Percentiles rank a stretch among this genome's conserved stretches.
These are phyloP conservation scores for Rhinolophus sinicus DNA, from an alignment of 2,113 vertebrate genomes.

Conservation along the genomic window DNA sequence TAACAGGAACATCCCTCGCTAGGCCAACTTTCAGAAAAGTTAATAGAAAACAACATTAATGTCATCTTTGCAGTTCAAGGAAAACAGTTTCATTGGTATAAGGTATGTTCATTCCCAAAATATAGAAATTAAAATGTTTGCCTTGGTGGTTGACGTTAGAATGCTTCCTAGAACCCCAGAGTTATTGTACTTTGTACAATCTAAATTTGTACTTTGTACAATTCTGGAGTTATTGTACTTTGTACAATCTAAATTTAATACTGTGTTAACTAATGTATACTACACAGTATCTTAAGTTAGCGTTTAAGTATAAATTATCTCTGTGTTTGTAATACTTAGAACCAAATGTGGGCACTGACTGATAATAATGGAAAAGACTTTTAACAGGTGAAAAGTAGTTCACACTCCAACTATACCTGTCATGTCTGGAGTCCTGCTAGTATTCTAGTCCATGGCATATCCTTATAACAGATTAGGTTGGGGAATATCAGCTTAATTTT, in stretches of 20 bases:
- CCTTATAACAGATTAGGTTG: background rate
- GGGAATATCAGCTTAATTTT: background rate
- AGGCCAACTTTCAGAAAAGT: slow-evolving; percentile 94
- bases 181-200: background rate
- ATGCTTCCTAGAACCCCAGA: background rate
- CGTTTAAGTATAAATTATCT: background rate
- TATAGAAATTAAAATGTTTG: slow-evolving; percentile 26
- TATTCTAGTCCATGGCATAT: background rate
- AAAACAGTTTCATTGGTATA: slow-evolving; percentile 96
- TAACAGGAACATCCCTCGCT: slow-evolving; percentile 95
- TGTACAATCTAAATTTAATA: background rate
- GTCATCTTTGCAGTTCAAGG: slow-evolving; percentile 97
- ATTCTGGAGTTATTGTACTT: background rate
- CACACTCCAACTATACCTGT: background rate
- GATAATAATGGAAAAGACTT: background rate
- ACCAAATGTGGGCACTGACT: background rate
- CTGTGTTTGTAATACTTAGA: background rate
- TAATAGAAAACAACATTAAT: slow-evolving; percentile 95
- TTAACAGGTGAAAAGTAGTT: background rate
- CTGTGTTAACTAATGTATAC: background rate
- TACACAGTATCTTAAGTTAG: background rate
- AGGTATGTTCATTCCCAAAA: slow-evolving; percentile 89
- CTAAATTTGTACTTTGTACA: no score
- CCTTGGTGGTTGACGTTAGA: background rate
- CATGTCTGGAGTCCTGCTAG: background rate